phyloP scores from a whole-genome alignment of 2,888 invertebrate species.

The Drosophila siamana region DNA sequence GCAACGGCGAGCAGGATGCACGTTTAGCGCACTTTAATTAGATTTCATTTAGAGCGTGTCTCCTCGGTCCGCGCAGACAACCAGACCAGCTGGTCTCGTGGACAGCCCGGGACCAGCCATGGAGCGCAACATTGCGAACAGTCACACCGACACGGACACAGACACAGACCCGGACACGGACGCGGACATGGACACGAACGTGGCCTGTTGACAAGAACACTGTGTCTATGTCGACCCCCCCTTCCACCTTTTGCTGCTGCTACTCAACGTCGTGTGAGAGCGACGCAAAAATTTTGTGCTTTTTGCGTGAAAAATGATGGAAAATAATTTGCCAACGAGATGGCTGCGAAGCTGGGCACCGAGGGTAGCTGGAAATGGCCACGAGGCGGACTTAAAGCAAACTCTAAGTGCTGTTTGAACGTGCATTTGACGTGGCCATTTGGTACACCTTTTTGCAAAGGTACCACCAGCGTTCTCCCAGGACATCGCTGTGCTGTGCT shows the following conservation, averaged over 20 bases:
- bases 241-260: not conserved
- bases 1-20: conserved; percentile 48
- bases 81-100: conserved; percentile 31
- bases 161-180: conserved; percentile 16
- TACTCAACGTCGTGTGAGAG: not conserved
- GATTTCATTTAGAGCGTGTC: conserved; percentile 66
- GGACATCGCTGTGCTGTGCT: not conserved
- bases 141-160: conserved; percentile 39
- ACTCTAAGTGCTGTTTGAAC: conserved; percentile 64
- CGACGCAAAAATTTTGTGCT: conserved; percentile 61
- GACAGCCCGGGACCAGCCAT: conserved; percentile 14
- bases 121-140: conserved; percentile 2
- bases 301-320: conserved; percentile 79
- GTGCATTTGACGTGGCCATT: conserved; percentile 76
- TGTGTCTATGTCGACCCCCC: conserved; percentile 26
- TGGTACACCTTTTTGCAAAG: conserved; percentile 57
- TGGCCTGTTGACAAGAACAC: conserved; percentile 59
- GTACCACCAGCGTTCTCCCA: conserved; percentile 7
- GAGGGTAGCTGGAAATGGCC: conserved; percentile 6
- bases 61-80: conserved; percentile 18
- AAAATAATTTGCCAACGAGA: conserved; percentile 70
- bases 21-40: conserved; percentile 70
- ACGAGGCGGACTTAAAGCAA: conserved; percentile 48
- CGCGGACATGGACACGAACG: conserved; percentile 21
- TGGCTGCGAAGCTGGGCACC: conserved; percentile 1